Base-by-base conservation (phyloP, 2,888 invertebrate genomes). In the Coremacera marginata region DNA sequence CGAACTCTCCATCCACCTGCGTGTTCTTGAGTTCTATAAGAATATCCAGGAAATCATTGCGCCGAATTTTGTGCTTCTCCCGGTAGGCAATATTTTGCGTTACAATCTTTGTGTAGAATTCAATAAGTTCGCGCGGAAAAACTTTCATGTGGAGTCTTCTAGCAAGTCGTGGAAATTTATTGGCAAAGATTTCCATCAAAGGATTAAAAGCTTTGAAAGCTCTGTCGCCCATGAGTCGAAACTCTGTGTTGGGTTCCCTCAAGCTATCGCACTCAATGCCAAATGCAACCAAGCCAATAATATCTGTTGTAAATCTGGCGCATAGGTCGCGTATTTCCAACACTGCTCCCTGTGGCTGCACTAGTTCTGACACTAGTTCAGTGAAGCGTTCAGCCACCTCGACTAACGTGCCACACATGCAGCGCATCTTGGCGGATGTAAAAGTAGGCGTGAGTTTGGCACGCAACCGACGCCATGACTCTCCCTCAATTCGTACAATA, bases 201-300 rank as follows among this genome's bases (percentile, higher is more conserved):
- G 60, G 67, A 19, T 75, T 62, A 19, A 75, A 76, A 4, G 71
- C 34, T 9, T 57, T 19, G 16, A 82, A 75, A 1, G 76, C 77
- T 27, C 79, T 80, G 5, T 81, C 77, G 0, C 87, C 86, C 82
- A 84, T 85, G 3, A 71, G 77, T 1, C 86, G 84, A 77, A 90
- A 90, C 71, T 87, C 85, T 0, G 88, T 84, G 77, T 88, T 80
- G 0, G 88, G 85, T 82, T 90, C 82, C 5, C 84, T 82, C 49
- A 90, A 85, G 63, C 89, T 89, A 78, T 90, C 89, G 78, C 89
- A 89, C 16, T 90, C 89, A 7, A 91, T 84, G 0, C 91, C 91
- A 81, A 91, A 91, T 14, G 90, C 90, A 81, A 90, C 90, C 0
- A 85, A 87, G 0, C 90, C 90, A 65, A 91, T 91, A 0, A 91